Conservation (phyloP, 2,888 invertebrate species). For the Drosophila robusta region DNA sequence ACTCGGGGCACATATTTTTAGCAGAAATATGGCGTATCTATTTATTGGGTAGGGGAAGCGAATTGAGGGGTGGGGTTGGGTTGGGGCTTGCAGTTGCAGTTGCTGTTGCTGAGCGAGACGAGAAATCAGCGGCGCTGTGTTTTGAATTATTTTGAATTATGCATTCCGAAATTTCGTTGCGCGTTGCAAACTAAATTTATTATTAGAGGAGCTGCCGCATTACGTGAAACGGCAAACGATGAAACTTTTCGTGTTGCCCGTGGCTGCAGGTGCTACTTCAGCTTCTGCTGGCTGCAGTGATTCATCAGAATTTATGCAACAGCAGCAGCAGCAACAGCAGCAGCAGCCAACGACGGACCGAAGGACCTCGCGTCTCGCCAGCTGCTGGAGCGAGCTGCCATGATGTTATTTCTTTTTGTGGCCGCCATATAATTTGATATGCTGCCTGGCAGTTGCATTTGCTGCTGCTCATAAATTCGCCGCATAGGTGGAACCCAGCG, state of each 20-base stretch:
- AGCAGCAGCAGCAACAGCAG: conserved; percentile 8
- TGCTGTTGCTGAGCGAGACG: conserved; percentile 22
- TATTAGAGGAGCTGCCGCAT: conserved; percentile 81
- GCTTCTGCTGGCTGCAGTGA: conserved; percentile 58
- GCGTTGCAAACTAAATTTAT: conserved; percentile 80
- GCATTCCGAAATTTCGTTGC: conserved; percentile 72
- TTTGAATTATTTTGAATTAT: conserved; percentile 81
- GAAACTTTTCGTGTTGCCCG: conserved; percentile 51
- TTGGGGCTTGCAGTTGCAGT: not conserved
- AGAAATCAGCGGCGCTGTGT: conserved; percentile 57
- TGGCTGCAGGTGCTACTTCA: conserved; percentile 45
- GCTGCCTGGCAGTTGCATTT: conserved; percentile 77
- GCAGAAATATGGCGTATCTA: conserved; percentile 2
- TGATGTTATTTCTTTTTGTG: conserved; percentile 68
- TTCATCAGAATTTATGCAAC: conserved; percentile 77
- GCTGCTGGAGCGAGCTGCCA: conserved; percentile 33
- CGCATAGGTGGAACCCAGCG: conserved; percentile 25
- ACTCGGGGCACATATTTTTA: conserved; percentile 6
- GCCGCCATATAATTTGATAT: conserved; percentile 78
- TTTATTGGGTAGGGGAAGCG: conserved; percentile 8
- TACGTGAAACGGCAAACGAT: conserved; percentile 71
- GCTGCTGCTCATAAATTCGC: conserved; percentile 71
- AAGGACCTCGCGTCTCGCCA: conserved; percentile 25
- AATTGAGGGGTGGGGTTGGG: not conserved
- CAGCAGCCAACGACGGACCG: conserved; percentile 19